Conservation (phyloP, 2,888 invertebrate genomes). For the Invenusta paracnida region DNA sequence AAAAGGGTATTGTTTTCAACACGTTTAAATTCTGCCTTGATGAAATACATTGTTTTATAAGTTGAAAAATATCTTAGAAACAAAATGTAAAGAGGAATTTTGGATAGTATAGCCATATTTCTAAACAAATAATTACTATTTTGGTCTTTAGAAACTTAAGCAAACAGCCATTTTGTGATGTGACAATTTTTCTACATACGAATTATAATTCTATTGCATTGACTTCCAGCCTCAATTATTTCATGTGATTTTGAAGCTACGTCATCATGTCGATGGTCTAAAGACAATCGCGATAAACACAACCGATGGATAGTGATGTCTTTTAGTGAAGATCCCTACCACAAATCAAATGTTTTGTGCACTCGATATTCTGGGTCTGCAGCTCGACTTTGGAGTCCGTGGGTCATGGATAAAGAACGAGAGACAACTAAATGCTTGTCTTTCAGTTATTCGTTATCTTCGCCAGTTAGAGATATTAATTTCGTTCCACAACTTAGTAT, state of each 20-base stretch:
- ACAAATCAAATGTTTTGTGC: conserved; percentile 6
- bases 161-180: no score
- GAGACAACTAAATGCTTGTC: not conserved
- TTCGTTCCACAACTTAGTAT: conserved; percentile 1
- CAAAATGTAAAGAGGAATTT: no score
- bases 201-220: no score
- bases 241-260: conserved; percentile 1
- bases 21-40: no score
- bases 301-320: not conserved
- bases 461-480: not conserved
- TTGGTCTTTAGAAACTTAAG: no score
- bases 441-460: not conserved
- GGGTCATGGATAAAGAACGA: conserved; percentile 20
- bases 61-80: no score
- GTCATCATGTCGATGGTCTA: not conserved
- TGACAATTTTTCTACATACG: no score
- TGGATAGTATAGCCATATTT: no score
- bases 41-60: no score
- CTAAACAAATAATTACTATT: no score
- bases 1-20: conserved; percentile 1
- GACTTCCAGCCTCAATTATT: not conserved
- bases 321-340: not conserved
- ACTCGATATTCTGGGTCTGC: conserved; percentile 9
- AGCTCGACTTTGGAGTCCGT: conserved; percentile 35
- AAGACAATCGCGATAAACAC: not conserved